Conservation (phyloP, 2,797 vertebrate species). For the Karalla daura region DNA sequence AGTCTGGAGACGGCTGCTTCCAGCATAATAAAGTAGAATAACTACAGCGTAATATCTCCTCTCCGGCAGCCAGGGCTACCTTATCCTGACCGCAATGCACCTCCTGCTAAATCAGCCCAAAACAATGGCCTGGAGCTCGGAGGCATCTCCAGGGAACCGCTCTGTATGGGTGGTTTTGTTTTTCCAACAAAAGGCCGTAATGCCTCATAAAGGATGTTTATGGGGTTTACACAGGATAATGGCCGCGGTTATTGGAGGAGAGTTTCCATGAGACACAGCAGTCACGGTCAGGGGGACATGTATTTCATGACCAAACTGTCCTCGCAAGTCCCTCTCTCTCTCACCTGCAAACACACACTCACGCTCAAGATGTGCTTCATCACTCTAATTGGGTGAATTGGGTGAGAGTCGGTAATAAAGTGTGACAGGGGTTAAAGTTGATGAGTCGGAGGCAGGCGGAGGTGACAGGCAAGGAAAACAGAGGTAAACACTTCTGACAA, state of each 20-base stretch:
- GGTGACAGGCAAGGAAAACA: conserved; percentile 49
- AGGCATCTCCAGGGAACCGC: conserved; percentile 52
- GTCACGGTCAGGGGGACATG: conserved; percentile 14
- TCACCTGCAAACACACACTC: neutral
- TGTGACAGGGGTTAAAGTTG: conserved; percentile 56
- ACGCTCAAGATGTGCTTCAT: conserved; percentile 40
- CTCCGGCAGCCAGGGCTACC: conserved; percentile 45
- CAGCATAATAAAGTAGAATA: conserved; percentile 58
- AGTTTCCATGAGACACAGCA: conserved; percentile 40
- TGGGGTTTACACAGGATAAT: conserved; percentile 72
- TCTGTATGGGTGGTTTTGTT: conserved; percentile 66
- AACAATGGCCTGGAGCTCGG: conserved; percentile 63
- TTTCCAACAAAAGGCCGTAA: conserved; percentile 68
- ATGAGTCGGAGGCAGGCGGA: conserved; percentile 42
- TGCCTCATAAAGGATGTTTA: conserved; percentile 71
- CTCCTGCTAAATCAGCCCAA: conserved; percentile 63
- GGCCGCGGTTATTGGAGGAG: conserved; percentile 55
- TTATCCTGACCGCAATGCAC: conserved; percentile 49
- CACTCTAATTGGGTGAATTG: conserved; percentile 46
- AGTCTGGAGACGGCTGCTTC: conserved; percentile 43
- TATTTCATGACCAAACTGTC: conserved; percentile 31
- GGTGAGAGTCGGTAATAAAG: conserved; percentile 34
- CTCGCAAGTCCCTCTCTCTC: conserved; percentile 5
- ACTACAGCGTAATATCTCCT: conserved; percentile 45
- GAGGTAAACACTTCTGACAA: conserved; percentile 68